A percentile compares a stretch with the other conserved stretches of the same genome.
Conservation (phyloP, 1,140 invertebrate species). For the Caligus rogercresseyi region DNA sequence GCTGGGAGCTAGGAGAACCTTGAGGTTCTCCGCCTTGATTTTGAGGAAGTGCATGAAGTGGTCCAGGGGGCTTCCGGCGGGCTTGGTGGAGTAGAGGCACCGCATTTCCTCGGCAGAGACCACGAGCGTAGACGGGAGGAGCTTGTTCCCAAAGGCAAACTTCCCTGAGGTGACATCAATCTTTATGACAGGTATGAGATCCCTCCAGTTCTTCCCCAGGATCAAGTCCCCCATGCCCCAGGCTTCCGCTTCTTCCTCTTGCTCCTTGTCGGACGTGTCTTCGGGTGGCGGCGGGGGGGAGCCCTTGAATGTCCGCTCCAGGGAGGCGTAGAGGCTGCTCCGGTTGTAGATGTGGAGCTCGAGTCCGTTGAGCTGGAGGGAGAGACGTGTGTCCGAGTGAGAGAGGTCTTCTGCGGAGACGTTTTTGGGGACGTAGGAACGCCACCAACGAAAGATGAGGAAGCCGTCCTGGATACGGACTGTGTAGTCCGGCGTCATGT, state of each 20-base stretch:
- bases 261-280: too few relatives aligned
- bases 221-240: conserved; percentile 16
- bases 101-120: conserved; percentile 76
- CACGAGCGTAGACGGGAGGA: conserved; percentile 78
- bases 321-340: conserved; percentile 61
- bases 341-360: conserved; percentile 92
- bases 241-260: neutral
- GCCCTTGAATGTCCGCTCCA: conserved; percentile 47
- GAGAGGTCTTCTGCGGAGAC: conserved; percentile 81
- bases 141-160: conserved; percentile 85
- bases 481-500: conserved; percentile 84
- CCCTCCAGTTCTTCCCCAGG: conserved; percentile 55
- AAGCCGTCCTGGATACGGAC: conserved; percentile 88
- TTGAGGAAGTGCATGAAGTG: conserved; percentile 92
- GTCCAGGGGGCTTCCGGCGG: conserved; percentile 74
- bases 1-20: conserved; percentile 76
- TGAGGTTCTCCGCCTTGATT: conserved; percentile 83
- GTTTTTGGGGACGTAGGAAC: conserved; percentile 76
- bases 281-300: conserved; percentile 4
- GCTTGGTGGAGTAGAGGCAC: conserved; percentile 85
- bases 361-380: conserved; percentile 83
- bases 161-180: conserved; percentile 17
- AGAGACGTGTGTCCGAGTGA: conserved; percentile 72
- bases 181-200: conserved; percentile 90
- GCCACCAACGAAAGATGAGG: conserved; percentile 51